phyloP scores from a whole-genome alignment of 2,888 invertebrate genomes.

The Tetragonisca angustula region DNA sequence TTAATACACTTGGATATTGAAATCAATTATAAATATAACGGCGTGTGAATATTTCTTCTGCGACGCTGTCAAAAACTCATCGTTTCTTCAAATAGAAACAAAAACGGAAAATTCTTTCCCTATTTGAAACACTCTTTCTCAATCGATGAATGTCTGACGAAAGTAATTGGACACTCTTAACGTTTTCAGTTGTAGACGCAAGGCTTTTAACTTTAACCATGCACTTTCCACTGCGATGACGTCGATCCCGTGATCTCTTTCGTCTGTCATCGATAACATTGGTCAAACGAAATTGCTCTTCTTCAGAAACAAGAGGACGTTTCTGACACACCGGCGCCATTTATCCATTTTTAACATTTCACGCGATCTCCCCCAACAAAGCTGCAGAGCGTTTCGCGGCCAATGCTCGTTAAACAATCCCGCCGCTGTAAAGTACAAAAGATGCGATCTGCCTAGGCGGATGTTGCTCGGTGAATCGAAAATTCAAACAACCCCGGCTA shows the following conservation, averaged over 20 bases:
- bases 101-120: neutral
- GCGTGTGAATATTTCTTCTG: no score
- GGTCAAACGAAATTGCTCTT: constrained; percentile 8
- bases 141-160: neutral
- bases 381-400: neutral
- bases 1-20: no score
- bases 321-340: neutral
- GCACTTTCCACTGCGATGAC: constrained; percentile 2
- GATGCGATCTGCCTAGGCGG: neutral
- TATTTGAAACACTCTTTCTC: neutral
- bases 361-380: neutral
- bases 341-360: constrained; percentile 8
- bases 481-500: constrained; percentile 10
- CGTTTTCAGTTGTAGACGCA: neutral
- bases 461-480: neutral
- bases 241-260: neutral
- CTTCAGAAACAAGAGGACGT: neutral
- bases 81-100: no score
- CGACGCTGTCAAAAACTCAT: neutral
- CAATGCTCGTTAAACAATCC: neutral
- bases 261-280: constrained; percentile 28
- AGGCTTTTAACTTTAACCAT: neutral
- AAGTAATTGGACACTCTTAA: neutral
- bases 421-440: neutral
- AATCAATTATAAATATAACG: no score